phyloP scores from a whole-genome alignment of 2,797 vertebrate genomes.

The Linurgus olivaceus region DNA sequence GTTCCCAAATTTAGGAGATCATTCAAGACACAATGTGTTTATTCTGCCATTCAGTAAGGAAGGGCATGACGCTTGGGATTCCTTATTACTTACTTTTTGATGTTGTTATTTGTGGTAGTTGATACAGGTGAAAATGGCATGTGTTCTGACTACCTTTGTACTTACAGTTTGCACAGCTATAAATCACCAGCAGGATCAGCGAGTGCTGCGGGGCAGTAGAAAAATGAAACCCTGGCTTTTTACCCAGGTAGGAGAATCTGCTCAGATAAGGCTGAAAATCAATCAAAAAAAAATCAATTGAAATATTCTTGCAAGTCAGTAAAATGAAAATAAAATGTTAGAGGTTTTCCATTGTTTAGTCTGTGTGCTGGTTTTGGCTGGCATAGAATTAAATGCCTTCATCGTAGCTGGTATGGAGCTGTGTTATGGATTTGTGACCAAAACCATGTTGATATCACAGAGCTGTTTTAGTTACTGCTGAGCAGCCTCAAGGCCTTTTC shows the following conservation, averaged over 20 bases:
- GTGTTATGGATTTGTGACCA: not conserved
- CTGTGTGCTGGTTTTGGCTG: not conserved
- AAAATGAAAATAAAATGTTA: not conserved
- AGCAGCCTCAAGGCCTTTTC: not conserved
- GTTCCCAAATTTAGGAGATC: not conserved
- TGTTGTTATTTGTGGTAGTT: not conserved
- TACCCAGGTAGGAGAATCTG: not conserved
- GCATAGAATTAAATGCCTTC: not conserved
- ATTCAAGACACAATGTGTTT: not conserved
- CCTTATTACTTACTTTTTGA: not conserved
- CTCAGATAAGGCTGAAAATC: not conserved
- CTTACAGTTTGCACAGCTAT: not conserved
- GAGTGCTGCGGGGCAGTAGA: rapidly evolving
- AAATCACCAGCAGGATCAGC: not conserved
- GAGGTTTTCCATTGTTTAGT: not conserved
- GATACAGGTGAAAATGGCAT: not conserved
- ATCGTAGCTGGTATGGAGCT: not conserved
- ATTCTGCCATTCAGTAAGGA: not conserved
- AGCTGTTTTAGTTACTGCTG: rapidly evolving
- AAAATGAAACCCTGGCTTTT: not conserved
- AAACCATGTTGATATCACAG: not conserved
- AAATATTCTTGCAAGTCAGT: not conserved
- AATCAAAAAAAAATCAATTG: not conserved
- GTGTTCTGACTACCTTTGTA: not conserved
- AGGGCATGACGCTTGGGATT: not conserved